Conservation (phyloP, 1,140 invertebrate genomes). For the Thalassaphorura encarpata region DNA sequence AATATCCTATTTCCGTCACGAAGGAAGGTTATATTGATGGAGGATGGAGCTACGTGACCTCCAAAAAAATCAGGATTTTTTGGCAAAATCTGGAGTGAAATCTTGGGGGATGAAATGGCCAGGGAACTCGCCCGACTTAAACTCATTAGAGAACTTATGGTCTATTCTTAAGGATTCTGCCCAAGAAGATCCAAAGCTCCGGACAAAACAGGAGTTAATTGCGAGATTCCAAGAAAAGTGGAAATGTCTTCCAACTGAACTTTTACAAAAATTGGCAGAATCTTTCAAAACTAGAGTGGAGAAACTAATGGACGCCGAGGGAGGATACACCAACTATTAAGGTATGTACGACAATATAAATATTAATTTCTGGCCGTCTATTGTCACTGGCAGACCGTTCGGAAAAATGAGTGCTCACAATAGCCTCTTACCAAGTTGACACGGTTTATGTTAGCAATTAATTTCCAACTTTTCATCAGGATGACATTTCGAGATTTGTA, state of each 20-base stretch:
- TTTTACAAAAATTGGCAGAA: background rate
- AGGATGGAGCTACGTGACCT: slow-evolving; percentile 1
- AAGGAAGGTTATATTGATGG: slow-evolving; percentile 1
- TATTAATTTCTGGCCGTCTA: too few species aligned
- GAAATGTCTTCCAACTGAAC: background rate
- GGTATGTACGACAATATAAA: background rate
- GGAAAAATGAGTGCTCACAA: too few species aligned
- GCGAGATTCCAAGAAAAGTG: background rate
- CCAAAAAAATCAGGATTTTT: background rate
- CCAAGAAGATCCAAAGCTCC: background rate
- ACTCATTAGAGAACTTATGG: background rate
- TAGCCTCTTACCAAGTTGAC: too few species aligned
- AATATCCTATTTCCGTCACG: background rate
- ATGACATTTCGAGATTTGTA: too few species aligned
- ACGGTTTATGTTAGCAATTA: too few species aligned
- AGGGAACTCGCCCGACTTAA: background rate
- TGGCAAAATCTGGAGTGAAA: too few species aligned
- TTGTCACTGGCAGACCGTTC: too few species aligned
- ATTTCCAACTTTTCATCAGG: too few species aligned
- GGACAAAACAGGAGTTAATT: background rate
- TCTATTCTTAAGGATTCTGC: background rate
- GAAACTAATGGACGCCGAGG: background rate
- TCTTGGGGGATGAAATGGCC: background rate
- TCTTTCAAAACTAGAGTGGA: background rate
- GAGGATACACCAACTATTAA: slow-evolving; percentile 3